Conservation (phyloP, 2,888 invertebrate species). For the Acronicta alni region DNA sequence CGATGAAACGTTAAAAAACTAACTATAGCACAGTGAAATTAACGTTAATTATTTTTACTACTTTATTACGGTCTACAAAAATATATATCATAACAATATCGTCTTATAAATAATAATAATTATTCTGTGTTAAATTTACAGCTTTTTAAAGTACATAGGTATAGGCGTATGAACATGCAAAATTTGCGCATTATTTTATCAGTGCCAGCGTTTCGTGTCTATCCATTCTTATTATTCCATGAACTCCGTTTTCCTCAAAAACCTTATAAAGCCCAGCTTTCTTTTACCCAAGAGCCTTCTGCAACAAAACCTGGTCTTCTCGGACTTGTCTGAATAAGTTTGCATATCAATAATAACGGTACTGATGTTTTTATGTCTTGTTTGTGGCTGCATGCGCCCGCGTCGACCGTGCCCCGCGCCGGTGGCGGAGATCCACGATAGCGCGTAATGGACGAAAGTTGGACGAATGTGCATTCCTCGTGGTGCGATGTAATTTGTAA, state of each 20-base stretch:
- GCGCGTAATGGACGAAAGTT: slow-evolving; percentile 11
- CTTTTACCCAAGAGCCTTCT: slow-evolving; percentile 4
- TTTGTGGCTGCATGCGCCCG: slow-evolving; percentile 33
- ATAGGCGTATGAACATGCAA: no score
- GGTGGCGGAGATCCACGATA: slow-evolving; percentile 47
- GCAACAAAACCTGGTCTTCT: slow-evolving; percentile 25
- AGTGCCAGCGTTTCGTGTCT: not conserved
- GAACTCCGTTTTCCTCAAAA: slow-evolving; percentile 26
- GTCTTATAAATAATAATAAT: no score
- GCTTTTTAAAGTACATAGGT: no score
- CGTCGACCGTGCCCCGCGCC: slow-evolving; percentile 39
- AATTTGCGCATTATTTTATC: no score
- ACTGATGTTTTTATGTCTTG: slow-evolving; percentile 37
- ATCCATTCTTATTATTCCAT: not conserved
- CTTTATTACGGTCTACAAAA: no score
- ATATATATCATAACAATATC: no score
- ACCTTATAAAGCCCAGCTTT: slow-evolving; percentile 3
- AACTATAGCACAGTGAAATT: no score
- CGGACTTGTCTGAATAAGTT: slow-evolving; percentile 41
- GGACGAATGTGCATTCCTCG: slow-evolving; percentile 11
- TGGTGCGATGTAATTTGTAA: slow-evolving; percentile 6
- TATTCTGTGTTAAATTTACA: no score
- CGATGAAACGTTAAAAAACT: no score
- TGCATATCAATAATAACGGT: slow-evolving; percentile 57
- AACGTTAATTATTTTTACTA: no score